Conservation (phyloP, 2,888 invertebrate genomes). For the Oxyteleia sp. region DNA sequence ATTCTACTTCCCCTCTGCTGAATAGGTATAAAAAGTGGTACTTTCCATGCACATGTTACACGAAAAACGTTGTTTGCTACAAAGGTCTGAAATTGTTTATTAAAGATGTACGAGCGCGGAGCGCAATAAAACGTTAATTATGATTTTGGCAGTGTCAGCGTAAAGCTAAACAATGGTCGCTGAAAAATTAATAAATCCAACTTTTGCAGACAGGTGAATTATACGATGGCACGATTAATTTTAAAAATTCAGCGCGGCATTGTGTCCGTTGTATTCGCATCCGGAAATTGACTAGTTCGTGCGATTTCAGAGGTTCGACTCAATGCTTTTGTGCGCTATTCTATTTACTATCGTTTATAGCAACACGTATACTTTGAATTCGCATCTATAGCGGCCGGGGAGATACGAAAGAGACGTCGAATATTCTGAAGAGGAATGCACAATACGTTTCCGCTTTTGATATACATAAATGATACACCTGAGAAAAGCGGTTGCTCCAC, state of each 20-base stretch:
- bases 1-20: no score
- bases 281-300: constrained; percentile 57
- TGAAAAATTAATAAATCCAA: constrained; percentile 38
- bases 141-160: background rate
- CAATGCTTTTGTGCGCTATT: constrained; percentile 37
- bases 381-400: constrained; percentile 21
- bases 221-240: constrained; percentile 33
- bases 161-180: constrained; percentile 9
- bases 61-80: no score
- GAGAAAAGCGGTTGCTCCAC: constrained; percentile 47
- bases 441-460: constrained; percentile 60
- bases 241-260: constrained; percentile 20
- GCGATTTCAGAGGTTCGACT: constrained; percentile 44
- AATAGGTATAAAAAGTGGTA: no score
- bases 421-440: constrained; percentile 37
- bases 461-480: constrained; percentile 51
- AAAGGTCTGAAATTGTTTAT: background rate
- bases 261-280: constrained; percentile 19
- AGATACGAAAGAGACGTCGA: constrained; percentile 48
- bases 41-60: no score
- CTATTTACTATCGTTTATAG: constrained; percentile 32
- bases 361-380: constrained; percentile 29
- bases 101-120: background rate
- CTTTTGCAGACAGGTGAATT: constrained; percentile 1
- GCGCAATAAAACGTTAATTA: constrained; percentile 24